phyloP scores from a whole-genome alignment of 2,113 vertebrate genomes.

The Uropsilus gracilis region DNA sequence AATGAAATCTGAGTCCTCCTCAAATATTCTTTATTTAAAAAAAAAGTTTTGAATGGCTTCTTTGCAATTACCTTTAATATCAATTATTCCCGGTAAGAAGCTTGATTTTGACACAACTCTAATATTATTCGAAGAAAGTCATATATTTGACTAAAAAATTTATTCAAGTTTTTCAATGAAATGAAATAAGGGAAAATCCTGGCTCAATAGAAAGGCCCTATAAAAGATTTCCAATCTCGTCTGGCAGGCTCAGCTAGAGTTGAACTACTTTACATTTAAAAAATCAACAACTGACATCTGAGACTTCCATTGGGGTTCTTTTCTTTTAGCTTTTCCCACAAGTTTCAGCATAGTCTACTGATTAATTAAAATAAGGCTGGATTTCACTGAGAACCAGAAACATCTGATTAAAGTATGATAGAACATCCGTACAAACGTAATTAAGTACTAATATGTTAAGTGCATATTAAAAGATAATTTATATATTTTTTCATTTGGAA shows the following conservation, averaged over 20 bases:
- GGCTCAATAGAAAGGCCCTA: background rate
- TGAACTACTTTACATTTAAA: background rate
- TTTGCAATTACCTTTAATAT: background rate
- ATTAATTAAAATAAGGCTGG: constrained; percentile 53
- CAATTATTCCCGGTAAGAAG: background rate
- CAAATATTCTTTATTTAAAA: background rate
- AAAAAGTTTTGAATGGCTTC: background rate
- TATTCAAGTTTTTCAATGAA: constrained; percentile 1
- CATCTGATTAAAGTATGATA: constrained; percentile 38
- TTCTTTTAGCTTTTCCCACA: background rate
- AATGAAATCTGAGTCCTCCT: background rate
- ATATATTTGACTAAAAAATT: background rate
- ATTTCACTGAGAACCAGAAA: constrained; percentile 28
- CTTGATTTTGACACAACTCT: background rate
- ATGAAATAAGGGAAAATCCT: constrained; percentile 42
- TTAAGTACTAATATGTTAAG: constrained; percentile 45
- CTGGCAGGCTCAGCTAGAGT: background rate
- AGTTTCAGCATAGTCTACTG: background rate
- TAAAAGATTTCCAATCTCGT: background rate
- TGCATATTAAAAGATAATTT: constrained; percentile 30
- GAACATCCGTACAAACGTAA: constrained; percentile 8
- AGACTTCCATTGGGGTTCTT: background rate
- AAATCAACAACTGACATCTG: constrained; percentile 2
- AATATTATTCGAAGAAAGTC: background rate
- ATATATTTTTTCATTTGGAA: background rate